These are phyloP conservation scores for Pseudopodoces humilis DNA, from an alignment of 2,113 vertebrate genomes.

Conservation along the genomic window DNA sequence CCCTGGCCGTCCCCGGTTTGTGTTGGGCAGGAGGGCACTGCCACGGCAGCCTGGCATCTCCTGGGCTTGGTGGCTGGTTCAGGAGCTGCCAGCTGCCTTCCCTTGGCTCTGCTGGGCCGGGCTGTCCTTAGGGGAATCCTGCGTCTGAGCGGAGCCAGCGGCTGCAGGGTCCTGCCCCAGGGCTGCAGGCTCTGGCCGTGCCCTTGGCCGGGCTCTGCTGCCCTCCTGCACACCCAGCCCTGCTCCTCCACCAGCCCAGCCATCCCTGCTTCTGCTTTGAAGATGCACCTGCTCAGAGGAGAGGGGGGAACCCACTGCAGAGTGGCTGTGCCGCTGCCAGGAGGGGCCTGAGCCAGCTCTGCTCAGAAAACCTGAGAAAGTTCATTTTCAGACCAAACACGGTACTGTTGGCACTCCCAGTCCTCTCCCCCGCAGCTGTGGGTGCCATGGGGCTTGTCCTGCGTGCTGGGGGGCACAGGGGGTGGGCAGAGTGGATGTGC, in stretches of 20 bases:
- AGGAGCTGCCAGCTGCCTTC: background rate
- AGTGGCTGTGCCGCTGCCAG: background rate
- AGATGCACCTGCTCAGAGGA: background rate
- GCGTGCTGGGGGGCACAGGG: background rate
- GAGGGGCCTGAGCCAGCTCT: background rate
- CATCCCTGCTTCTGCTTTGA: background rate
- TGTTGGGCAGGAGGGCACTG: background rate
- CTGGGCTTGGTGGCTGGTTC: background rate
- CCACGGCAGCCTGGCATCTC: background rate
- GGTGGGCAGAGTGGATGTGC: background rate
- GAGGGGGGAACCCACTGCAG: background rate
- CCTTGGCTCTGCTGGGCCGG: background rate
- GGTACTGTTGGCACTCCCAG: background rate
- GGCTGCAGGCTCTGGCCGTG: background rate
- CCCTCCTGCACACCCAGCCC: background rate
- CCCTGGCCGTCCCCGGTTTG: background rate
- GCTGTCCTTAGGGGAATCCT: background rate
- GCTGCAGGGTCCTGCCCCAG: background rate
- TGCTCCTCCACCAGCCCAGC: background rate
- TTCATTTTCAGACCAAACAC: rapidly evolving
- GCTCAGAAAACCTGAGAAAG: too few species aligned
- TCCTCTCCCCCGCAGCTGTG: background rate
- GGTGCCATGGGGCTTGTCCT: background rate
- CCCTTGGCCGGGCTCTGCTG: background rate
- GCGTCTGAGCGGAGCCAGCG: background rate